Conservation (phyloP, 2,113 vertebrate species). For the Romanogobio albipinnatus region DNA sequence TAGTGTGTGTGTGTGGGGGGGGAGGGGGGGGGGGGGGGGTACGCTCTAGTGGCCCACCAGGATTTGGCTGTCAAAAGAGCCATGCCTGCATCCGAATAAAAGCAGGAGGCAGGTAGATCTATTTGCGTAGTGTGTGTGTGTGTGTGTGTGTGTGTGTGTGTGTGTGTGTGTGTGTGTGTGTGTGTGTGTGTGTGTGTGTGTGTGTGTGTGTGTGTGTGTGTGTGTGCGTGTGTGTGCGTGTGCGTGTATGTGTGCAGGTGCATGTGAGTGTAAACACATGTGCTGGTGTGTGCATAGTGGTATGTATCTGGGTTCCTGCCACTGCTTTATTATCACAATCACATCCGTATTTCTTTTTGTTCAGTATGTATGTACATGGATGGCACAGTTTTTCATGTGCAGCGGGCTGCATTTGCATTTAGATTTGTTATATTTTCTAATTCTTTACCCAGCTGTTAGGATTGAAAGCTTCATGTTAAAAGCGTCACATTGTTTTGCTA, state of each 20-base stretch:
- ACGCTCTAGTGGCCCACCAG: neutral
- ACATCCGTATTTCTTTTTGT: neutral
- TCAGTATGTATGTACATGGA: neutral
- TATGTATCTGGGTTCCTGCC: conserved; percentile 1
- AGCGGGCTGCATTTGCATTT: neutral
- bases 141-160: conserved; percentile 15
- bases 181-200: no score
- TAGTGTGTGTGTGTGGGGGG: conserved; percentile 67
- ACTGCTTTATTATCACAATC: neutral
- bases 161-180: neutral
- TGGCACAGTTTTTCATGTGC: neutral
- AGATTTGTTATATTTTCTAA: neutral
- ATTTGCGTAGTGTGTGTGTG: conserved; percentile 10
- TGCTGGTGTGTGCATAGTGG: neutral
- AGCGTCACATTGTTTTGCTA: neutral
- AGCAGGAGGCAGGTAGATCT: conserved; percentile 36
- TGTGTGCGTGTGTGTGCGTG: conserved; percentile 27
- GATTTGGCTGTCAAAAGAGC: conserved; percentile 7
- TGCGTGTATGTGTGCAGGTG: conserved; percentile 7
- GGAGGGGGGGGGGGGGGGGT: conserved; percentile 19
- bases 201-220: neutral
- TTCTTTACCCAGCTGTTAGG: neutral
- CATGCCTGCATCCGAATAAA: neutral
- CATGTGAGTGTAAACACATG: conserved; percentile 1
- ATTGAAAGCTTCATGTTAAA: neutral